These are phyloP conservation scores for Kuschelorhynchus macadamiae DNA, from an alignment of 2,888 invertebrate genomes.

Conservation along the genomic window DNA sequence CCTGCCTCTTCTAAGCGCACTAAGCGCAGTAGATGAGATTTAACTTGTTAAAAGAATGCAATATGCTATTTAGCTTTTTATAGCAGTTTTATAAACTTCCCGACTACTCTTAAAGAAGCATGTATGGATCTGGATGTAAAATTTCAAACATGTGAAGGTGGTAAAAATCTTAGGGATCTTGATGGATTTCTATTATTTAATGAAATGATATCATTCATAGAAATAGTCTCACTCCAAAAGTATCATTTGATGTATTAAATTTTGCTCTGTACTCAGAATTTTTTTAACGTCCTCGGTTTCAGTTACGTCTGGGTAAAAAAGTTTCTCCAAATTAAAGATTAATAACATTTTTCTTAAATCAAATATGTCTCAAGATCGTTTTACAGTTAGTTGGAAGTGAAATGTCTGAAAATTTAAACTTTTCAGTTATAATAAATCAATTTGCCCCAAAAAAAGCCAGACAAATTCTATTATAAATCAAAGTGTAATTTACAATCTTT, in stretches of 20 bases:
- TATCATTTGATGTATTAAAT: neutral
- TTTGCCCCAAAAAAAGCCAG: constrained; percentile 50
- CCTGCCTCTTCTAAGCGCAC: too few relatives aligned
- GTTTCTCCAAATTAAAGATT: neutral
- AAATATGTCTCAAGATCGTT: neutral
- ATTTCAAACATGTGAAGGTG: too few relatives aligned
- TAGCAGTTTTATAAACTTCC: neutral
- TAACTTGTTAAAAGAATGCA: too few relatives aligned
- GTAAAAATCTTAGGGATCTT: neutral
- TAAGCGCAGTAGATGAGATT: too few relatives aligned
- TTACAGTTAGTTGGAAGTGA: neutral
- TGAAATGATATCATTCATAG: too few relatives aligned
- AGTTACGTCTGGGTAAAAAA: neutral
- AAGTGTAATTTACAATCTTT: too few relatives aligned
- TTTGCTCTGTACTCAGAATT: neutral
- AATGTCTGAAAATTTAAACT: neutral
- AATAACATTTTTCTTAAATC: neutral
- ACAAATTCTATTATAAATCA: too few relatives aligned
- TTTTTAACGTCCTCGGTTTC: neutral
- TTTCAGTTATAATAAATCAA: neutral
- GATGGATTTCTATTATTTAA: too few relatives aligned
- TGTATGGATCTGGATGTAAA: too few relatives aligned
- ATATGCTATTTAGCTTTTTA: too few relatives aligned
- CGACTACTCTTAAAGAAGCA: neutral
- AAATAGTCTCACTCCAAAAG: too few relatives aligned